Conservation (phyloP, 2,797 vertebrate genomes). For the Thalassophryne amazonica region DNA sequence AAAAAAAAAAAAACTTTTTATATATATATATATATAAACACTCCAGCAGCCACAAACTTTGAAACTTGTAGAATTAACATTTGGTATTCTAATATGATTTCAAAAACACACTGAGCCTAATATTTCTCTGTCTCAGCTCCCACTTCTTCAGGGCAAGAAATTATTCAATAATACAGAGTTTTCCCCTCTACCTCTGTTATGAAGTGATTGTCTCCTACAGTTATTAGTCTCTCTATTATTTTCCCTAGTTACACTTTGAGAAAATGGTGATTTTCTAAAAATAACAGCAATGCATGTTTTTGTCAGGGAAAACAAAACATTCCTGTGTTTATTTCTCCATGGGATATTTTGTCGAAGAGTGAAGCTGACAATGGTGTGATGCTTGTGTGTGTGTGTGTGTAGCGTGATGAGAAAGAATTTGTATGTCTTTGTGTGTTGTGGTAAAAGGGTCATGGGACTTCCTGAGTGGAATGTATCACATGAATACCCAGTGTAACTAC, state of each 20-base stretch:
- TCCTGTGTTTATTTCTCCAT: conserved; percentile 63
- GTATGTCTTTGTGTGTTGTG: conserved; percentile 15
- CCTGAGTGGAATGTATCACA: conserved; percentile 59
- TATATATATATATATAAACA: no score
- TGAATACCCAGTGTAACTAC: conserved; percentile 22
- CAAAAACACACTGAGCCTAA: conserved; percentile 26
- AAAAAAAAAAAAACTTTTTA: no score
- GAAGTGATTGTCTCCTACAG: conserved; percentile 45
- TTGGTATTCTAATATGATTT: conserved; percentile 57
- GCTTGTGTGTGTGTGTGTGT: conserved; percentile 9
- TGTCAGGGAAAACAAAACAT: conserved; percentile 21
- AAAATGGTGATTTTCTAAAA: conserved; percentile 61
- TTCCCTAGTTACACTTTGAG: conserved; percentile 49
- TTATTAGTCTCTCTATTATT: conserved; percentile 50
- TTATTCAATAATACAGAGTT: conserved; percentile 58
- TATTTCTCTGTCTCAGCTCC: conserved; percentile 13
- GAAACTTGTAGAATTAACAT: conserved; percentile 55
- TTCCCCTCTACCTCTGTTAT: conserved; percentile 44
- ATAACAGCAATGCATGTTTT: conserved; percentile 60
- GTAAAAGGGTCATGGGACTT: conserved; percentile 70
- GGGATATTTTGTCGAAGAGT: conserved; percentile 49
- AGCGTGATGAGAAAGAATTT: conserved; percentile 24
- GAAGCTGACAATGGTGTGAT: conserved; percentile 29
- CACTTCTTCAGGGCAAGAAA: conserved; percentile 56
- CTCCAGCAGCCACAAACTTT: conserved; percentile 27